Evolutionary conservation across 2,113 vertebrate genomes (phyloP).

Genomic region (Ginglymostoma cirratum): DNA sequence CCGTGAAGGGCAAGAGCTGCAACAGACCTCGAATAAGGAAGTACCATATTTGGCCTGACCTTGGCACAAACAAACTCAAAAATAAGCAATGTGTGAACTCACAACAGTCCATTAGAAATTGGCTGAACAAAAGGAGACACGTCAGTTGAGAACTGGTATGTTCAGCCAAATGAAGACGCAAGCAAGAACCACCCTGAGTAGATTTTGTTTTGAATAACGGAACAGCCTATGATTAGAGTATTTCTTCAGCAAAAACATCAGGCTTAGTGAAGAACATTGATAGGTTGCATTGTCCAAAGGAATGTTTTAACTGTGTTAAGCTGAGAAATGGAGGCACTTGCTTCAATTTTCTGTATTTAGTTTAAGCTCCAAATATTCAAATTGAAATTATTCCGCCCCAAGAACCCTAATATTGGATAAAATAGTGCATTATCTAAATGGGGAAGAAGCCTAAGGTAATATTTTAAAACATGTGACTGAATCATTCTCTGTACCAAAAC

Average conservation of each 20-base stretch:
- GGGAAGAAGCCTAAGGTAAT: not conserved
- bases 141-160: not conserved
- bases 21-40: too few relatives aligned
- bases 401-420: not conserved
- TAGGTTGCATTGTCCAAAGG: not conserved
- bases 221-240: not conserved
- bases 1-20: too few relatives aligned
- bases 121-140: not conserved
- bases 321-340: not conserved
- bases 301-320: not conserved
- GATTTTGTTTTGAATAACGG: not conserved
- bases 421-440: not conserved
- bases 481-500: not conserved
- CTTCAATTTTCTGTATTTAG: not conserved
- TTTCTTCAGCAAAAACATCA: not conserved
- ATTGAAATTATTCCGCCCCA: not conserved
- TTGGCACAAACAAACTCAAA: too few relatives aligned
- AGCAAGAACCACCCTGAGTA: not conserved
- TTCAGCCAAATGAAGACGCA: not conserved
- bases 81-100: too few relatives aligned
- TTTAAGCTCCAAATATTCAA: not conserved
- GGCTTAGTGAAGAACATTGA: not conserved
- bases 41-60: too few relatives aligned
- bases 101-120: too few relatives aligned
- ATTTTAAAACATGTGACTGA: not conserved